Base-by-base conservation (phyloP, 2,113 vertebrate genomes). In the Cinclus cinclus region DNA sequence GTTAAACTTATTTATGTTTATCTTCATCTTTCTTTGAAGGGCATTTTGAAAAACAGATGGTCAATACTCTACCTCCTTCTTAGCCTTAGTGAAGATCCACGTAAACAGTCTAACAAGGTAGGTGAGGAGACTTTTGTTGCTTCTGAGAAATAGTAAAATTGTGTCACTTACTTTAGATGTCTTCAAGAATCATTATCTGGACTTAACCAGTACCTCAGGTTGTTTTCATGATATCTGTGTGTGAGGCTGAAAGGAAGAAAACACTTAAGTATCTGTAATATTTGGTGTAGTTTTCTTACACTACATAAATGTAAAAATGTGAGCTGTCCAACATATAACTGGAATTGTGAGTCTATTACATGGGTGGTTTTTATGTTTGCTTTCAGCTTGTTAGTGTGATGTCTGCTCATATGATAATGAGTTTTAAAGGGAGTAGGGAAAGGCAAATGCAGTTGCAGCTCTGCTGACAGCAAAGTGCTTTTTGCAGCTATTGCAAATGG, bases 1-100 rank as follows among this genome's bases (percentile, higher is more conserved):
- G 4, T 69, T 83, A 28, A 83, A 35, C 35, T 79, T 9, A 42
- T 15, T 91, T 65, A 24, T 49, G 20, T 76, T 95, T 94, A 22
- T 15, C 28, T 75, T 90, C 9, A 56, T 41, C 19, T 75, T 56
- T 71, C 80, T 80, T 87, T 47, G 77, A 89, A 99, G 99, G 98
- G 99, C 35, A 96, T 99, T 90, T 96, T 99, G 97, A 99, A 99
- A 97, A 99, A 99, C 93, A 99, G 98, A 94, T 99, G 99, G 99
- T 99, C 99, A 60, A 98, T 99, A 89, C 98, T 99, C 94, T 99
- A 99, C 98, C 98, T 99, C 97, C 96, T 99, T 95, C 98, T 99
- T 67, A 99, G 98, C 96, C 99, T 99, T 76, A 99, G 98, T 94
- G 99, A 99, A 96, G 99, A 99, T 91, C 99, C 99, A 28, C 98